Percentiles rank a stretch among this genome's conserved stretches.
These are phyloP conservation scores for Notoglanidium macrostoma DNA, from an alignment of 2,797 vertebrate species.

Conservation along the genomic window DNA sequence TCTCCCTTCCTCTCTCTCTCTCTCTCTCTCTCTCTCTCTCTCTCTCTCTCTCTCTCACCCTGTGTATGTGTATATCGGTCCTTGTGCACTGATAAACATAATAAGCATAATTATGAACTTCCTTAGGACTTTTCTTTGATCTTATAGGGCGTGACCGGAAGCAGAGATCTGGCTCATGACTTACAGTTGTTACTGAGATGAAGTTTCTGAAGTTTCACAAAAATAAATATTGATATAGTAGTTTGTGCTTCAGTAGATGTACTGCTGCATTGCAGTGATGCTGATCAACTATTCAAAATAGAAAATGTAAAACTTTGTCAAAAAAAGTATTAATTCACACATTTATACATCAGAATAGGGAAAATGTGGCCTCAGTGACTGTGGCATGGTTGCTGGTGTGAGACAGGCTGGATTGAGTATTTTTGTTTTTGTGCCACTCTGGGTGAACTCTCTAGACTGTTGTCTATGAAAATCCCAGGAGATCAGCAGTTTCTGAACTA, in stretches of 20 bases:
- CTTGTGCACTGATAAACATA: not conserved
- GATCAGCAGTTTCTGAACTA: not conserved
- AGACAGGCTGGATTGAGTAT: not conserved
- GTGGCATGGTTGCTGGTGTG: not conserved
- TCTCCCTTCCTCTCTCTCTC: not conserved
- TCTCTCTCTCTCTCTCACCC: not conserved
- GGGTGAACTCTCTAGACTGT: not conserved
- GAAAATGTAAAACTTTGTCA: not conserved
- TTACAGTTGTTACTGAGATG: not conserved
- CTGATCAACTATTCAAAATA: not conserved
- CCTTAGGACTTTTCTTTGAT: slow-evolving; percentile 6
- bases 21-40: not conserved
- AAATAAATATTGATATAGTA: not conserved
- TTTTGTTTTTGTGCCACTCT: not conserved
- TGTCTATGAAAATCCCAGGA: not conserved
- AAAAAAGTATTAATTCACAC: not conserved
- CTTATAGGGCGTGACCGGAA: not conserved
- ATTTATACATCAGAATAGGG: not conserved
- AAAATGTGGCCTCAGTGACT: no score
- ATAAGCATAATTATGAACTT: slow-evolving; percentile 34
- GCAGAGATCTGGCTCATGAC: not conserved
- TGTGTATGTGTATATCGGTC: not conserved
- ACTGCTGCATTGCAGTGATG: no score
- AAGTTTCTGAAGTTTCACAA: not conserved
- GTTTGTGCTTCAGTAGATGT: not conserved